Evolutionary conservation across 53 echinoderm and acorn worm genomes (phyloP).

Genomic region (Paracentrotus lividus): DNA sequence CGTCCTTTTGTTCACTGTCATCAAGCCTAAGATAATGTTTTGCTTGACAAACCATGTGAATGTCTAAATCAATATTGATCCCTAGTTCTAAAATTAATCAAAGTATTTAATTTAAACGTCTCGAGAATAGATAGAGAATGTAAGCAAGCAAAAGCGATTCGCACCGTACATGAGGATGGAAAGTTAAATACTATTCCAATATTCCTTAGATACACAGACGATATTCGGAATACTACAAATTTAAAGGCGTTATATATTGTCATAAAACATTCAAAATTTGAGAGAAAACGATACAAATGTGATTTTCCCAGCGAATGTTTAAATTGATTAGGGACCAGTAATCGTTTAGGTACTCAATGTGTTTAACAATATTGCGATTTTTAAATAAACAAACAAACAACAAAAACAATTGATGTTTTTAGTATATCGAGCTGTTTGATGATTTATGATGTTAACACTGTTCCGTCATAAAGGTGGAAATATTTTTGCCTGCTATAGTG

Average conservation of each 20-base stretch:
- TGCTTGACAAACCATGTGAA: conserved; percentile 26
- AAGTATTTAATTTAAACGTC: neutral
- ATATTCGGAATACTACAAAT: neutral
- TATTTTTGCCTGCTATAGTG: no score
- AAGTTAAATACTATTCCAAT: neutral
- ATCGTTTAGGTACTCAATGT: neutral
- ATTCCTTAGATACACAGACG: neutral
- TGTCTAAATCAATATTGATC: conserved; percentile 19
- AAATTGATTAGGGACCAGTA: no score
- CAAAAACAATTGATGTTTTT: no score
- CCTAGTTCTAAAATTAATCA: neutral
- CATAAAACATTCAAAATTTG: neutral
- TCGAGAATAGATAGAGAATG: neutral
- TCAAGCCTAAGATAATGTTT: neutral
- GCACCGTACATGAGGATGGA: conserved; percentile 4
- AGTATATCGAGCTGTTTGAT: no score
- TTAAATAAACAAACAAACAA: no score
- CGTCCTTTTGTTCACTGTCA: neutral
- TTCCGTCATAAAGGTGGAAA: no score
- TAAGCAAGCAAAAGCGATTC: neutral
- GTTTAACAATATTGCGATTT: neutral
- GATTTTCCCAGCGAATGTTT: neutral
- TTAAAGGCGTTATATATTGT: neutral
- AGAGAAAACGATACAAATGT: neutral
- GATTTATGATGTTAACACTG: no score